Percentiles rank a stretch among this genome's conserved stretches.
Conservation (phyloP, 2,888 invertebrate genomes). For the Bedellia somnulentella region DNA sequence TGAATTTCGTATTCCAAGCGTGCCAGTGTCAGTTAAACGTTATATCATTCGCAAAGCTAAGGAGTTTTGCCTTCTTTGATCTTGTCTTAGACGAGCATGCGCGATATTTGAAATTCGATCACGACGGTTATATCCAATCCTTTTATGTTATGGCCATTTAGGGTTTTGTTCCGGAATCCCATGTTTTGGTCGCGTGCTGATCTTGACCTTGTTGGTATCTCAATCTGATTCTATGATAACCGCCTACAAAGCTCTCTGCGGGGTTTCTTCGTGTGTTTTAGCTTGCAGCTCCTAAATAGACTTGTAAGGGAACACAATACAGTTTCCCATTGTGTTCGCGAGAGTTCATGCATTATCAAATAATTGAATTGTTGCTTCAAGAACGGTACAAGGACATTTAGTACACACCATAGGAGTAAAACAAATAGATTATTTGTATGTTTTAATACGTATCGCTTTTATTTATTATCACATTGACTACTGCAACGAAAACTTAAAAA, state of each 20-base stretch:
- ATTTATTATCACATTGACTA: no score
- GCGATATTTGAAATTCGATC: no score
- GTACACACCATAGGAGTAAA: no score
- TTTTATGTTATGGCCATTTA: background rate
- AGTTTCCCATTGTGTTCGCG: slow-evolving; percentile 1
- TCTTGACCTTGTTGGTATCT: slow-evolving; percentile 47
- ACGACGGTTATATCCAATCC: no score
- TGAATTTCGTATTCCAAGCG: slow-evolving; percentile 2
- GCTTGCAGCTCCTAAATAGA: slow-evolving; percentile 17
- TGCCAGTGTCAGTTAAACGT: slow-evolving; percentile 3
- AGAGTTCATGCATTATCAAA: background rate
- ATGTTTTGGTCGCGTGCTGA: slow-evolving; percentile 25
- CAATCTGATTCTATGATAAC: slow-evolving; percentile 48
- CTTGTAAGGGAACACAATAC: slow-evolving; percentile 1
- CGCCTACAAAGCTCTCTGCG: slow-evolving; percentile 45
- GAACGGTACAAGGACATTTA: background rate
- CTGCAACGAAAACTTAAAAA: no score
- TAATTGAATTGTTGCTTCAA: background rate
- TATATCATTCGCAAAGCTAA: slow-evolving; percentile 1
- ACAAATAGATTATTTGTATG: no score
- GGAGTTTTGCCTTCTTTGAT: no score
- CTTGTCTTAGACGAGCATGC: no score
- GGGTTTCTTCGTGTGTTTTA: slow-evolving; percentile 18
- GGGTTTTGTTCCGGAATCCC: background rate
- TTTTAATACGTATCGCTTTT: no score